Base-by-base conservation (phyloP, 2,797 vertebrate genomes). In the Cirrhinus mrigala region DNA sequence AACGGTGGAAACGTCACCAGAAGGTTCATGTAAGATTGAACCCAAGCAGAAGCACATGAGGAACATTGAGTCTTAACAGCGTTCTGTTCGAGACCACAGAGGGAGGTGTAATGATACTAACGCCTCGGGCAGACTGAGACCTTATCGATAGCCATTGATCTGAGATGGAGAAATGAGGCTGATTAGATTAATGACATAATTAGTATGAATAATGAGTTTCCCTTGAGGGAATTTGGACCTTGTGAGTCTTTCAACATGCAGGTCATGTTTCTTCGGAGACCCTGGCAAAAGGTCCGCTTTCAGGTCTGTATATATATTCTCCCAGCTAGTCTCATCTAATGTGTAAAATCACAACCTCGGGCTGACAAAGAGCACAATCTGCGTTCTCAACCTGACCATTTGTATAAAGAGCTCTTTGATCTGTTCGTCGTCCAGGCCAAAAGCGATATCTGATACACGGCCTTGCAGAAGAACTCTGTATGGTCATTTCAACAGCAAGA, bases 91-190 rank as follows among this genome's bases (percentile, higher is more conserved):
- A 60, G 10, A 64, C 27, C 33, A 40, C 40, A 84, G 62, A 71
- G 6, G 40, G 16, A 3, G 52, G 56, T 82, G 79, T 54, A 58
- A 70, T 85, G 62, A 85, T 82, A 33, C 16, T 18, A 60, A 64
- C 7, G 29, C 56, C 83, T 77, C 24, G 12, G 54, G 81, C 78
- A 77, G 86, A 81, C 62, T 64, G 79, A 81, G 68, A 50, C 20
- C 74, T 77, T 70, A 54, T 87, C 46, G 24, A 79, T 82, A 79
- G 29, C 48, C 74, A 88, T 79, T 64, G 74, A 85, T 74, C 80
- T 22, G 16, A 74, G 48, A 75, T 78, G 14, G 56, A 78, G 74
- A 82, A 82, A 74, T 83, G 20, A 79, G 80, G 46, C 74, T 74
- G 73, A 75, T 79, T 64, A 82, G 79, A 85, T 68, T 33, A 75